These are phyloP conservation scores for Erythrolamprus reginae DNA, from an alignment of 2,113 vertebrate genomes.

Conservation along the genomic window DNA sequence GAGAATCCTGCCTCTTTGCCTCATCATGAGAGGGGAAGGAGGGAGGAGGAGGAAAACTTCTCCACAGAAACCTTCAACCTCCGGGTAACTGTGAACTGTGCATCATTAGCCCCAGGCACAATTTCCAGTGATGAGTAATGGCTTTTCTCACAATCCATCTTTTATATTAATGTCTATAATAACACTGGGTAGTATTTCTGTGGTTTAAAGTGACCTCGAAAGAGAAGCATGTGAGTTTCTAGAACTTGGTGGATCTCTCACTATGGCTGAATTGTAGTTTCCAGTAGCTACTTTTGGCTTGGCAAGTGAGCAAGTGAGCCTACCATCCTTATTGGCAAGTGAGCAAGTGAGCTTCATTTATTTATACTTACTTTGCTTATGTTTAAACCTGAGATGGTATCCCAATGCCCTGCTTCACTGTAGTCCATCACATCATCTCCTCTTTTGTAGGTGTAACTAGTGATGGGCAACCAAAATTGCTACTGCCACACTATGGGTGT, in stretches of 20 bases:
- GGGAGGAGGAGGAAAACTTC: background rate
- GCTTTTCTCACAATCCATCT: constrained; percentile 70
- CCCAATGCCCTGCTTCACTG: background rate
- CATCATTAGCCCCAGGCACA: constrained; percentile 65
- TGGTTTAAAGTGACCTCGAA: constrained; percentile 64
- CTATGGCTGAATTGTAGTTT: background rate
- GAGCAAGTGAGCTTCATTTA: too few species aligned
- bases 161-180: constrained; percentile 63
- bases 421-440: background rate
- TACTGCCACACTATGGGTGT: too few species aligned
- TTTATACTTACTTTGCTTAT: too few species aligned
- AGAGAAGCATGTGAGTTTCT: constrained; percentile 47
- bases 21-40: background rate
- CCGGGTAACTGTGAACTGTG: constrained; percentile 51
- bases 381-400: background rate
- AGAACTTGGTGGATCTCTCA: background rate
- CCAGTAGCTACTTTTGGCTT: background rate
- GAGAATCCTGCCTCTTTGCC: background rate
- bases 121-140: constrained; percentile 70
- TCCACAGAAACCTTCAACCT: constrained; percentile 42
- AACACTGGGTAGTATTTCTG: constrained; percentile 55
- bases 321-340: too few species aligned
- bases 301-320: background rate
- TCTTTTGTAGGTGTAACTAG: background rate
- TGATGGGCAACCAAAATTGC: too few species aligned